Conservation (phyloP, 1,140 invertebrate species). For the Platyscapa corneri region DNA sequence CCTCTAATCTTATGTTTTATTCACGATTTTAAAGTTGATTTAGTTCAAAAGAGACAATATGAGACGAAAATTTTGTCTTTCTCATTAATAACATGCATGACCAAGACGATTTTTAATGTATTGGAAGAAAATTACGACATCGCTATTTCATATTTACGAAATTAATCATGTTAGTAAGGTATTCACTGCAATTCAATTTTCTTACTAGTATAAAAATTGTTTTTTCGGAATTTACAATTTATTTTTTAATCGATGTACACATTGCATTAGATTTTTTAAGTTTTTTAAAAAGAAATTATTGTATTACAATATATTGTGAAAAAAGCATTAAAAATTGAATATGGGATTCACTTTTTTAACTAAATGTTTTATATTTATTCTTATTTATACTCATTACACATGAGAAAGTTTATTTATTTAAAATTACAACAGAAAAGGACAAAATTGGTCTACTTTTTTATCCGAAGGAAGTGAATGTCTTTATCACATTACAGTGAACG, state of each 20-base stretch:
- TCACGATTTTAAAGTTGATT: background rate
- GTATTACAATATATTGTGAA: too few species aligned
- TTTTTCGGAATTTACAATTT: too few species aligned
- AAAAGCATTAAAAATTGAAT: too few species aligned
- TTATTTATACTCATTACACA: background rate
- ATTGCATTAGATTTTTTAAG: too few species aligned
- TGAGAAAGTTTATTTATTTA: slow-evolving; percentile 36
- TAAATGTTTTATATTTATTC: slow-evolving; percentile 3
- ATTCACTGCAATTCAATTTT: too few species aligned
- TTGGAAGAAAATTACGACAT: background rate
- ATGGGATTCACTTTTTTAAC: too few species aligned
- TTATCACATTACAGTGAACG: slow-evolving; percentile 44
- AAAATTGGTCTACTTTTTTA: slow-evolving; percentile 50
- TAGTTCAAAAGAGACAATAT: background rate
- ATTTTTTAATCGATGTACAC: too few species aligned
- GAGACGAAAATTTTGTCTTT: background rate
- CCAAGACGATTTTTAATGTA: too few species aligned
- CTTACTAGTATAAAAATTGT: too few species aligned
- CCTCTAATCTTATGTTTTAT: slow-evolving; percentile 40
- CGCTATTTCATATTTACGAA: too few species aligned
- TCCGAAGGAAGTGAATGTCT: slow-evolving; percentile 64
- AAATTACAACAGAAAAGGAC: slow-evolving; percentile 17
- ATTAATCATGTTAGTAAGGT: too few species aligned
- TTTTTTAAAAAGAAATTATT: too few species aligned
- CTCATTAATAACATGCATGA: background rate